Evolutionary conservation across 2,888 invertebrate genomes (phyloP), one percentile per base, ranked within the genome.

Genomic region (Nemapogon koenigi): DNA sequence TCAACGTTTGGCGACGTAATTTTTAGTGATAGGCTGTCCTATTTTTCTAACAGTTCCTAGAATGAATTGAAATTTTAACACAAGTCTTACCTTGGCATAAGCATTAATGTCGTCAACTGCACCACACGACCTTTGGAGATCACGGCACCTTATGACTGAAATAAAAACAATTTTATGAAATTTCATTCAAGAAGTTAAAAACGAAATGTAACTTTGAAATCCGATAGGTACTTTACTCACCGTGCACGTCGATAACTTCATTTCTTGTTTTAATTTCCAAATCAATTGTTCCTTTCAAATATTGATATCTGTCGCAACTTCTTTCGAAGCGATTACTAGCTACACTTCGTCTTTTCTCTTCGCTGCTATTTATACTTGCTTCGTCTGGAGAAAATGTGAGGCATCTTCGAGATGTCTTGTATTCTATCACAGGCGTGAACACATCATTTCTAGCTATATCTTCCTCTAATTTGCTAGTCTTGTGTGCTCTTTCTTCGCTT

Each of bases 101-200:
- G 91, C 91, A 63, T 91, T 90, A 45, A 90, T 84, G 35, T 80
- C 73, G 48, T 76, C 75, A 32, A 81, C 80, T 50, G 83, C 86
- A 35, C 87, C 89, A 56, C 84, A 82, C 11, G 82, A 62, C 46
- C 88, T 81, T 50, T 85, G 83, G 45, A 92, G 78, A 58, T 90
- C 90, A 55, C 83, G 83, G 61, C 91, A 91, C 51, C 88, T 82
- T 53, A 90, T 85, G 49, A 92, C 91, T 91, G 81, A 38, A 82
- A 83, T 48, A 43, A 50, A 58, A 58, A 48, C 2, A 26, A 44
- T 41, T 30, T 29, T 17, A 13, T 16, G 37, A 27, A 13, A 13
- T 28, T 18, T 18, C 7, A 30, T 35, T 35, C 45, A 32, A 40
- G 28, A n/a, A 46, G 43, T 35, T 38, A 37, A 44, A 35, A 35